Percentiles rank a stretch among this genome's conserved stretches.
These are phyloP conservation scores for Amiota communis DNA, from an alignment of 2,888 invertebrate species.

Conservation along the genomic window DNA sequence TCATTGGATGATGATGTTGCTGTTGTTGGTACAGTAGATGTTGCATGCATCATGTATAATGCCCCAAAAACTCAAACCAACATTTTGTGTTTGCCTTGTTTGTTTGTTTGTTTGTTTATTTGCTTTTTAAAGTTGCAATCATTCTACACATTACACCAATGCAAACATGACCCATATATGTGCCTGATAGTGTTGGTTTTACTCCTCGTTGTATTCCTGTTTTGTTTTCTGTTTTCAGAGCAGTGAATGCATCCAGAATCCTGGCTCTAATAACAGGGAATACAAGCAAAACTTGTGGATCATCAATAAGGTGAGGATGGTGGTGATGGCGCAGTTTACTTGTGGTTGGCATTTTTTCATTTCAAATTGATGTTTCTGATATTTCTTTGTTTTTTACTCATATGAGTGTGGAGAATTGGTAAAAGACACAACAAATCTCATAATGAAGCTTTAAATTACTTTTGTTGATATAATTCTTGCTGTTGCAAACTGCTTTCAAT, in stretches of 20 bases:
- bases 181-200: slow-evolving; percentile 11
- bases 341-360: too few species aligned
- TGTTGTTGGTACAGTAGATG: not conserved
- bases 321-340: too few species aligned
- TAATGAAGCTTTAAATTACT: not conserved
- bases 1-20: slow-evolving; percentile 33
- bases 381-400: too few species aligned
- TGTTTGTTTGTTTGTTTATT: slow-evolving; percentile 50
- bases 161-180: slow-evolving; percentile 71
- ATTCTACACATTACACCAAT: slow-evolving; percentile 69
- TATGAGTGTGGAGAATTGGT: not conserved
- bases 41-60: not conserved
- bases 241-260: too few species aligned
- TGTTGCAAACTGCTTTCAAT: not conserved
- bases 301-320: too few species aligned
- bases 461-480: too few species aligned
- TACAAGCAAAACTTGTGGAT: too few species aligned
- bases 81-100: not conserved
- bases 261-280: too few species aligned
- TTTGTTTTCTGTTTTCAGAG: too few species aligned
- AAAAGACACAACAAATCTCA: not conserved
- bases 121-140: slow-evolving; percentile 68
- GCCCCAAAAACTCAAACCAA: not conserved
- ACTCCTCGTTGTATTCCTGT: too few species aligned
- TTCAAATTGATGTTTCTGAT: too few species aligned